Conservation (phyloP, 2,888 invertebrate species). For the Drosophila ustulata region DNA sequence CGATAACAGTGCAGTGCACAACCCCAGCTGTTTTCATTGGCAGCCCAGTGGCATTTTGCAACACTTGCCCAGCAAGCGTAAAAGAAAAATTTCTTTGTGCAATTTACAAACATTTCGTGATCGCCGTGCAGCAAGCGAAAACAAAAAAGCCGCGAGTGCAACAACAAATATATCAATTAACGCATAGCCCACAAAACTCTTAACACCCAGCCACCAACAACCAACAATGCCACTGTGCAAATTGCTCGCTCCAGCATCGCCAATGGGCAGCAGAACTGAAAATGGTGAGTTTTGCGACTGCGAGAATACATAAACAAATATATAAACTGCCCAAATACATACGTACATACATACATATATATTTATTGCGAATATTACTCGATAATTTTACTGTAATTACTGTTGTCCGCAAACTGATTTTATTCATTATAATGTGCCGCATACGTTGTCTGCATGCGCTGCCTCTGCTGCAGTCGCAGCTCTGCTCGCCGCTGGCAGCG, state of each 20-base stretch:
- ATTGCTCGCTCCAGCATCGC: slow-evolving; percentile 41
- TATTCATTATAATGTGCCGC: slow-evolving; percentile 18
- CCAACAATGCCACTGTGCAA: slow-evolving; percentile 55
- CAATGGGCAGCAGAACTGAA: slow-evolving; percentile 72
- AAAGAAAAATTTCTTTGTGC: slow-evolving; percentile 68
- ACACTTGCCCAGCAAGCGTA: slow-evolving; percentile 59
- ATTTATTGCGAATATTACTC: slow-evolving; percentile 4
- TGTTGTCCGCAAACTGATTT: too few species aligned
- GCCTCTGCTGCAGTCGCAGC: slow-evolving; percentile 8
- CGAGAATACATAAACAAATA: slow-evolving; percentile 22
- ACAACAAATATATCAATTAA: slow-evolving; percentile 45
- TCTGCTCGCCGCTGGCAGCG: slow-evolving; percentile 5
- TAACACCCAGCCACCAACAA: slow-evolving; percentile 23
- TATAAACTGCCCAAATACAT: neutral
- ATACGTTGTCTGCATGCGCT: slow-evolving; percentile 41
- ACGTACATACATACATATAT: neutral
- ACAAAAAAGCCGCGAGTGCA: slow-evolving; percentile 50
- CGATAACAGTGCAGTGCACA: slow-evolving; percentile 38
- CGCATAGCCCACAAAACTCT: slow-evolving; percentile 11
- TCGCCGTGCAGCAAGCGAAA: slow-evolving; percentile 22
- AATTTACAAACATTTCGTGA: slow-evolving; percentile 60
- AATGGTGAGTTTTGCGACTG: slow-evolving; percentile 62
- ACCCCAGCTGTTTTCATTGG: slow-evolving; percentile 52
- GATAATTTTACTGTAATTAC: slow-evolving; percentile 1
- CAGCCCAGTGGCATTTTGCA: slow-evolving; percentile 47